A percentile compares a stretch with the other conserved stretches of the same genome.
These are phyloP conservation scores for Metopia argyrocephala DNA, from an alignment of 2,888 invertebrate species.

Conservation along the genomic window DNA sequence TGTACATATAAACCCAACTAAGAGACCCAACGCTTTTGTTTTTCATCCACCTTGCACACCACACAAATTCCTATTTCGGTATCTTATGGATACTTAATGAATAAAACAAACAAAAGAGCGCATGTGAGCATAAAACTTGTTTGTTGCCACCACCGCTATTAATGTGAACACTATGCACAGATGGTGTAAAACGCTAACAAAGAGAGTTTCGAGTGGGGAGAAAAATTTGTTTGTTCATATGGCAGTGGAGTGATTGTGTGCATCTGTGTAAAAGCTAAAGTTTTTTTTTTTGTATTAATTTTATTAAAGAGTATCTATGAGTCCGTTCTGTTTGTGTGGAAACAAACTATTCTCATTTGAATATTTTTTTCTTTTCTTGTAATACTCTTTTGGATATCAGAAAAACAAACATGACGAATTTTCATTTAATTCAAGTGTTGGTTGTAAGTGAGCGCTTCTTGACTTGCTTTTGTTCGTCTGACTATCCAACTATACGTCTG, in stretches of 20 bases:
- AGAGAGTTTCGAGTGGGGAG: slow-evolving; percentile 32
- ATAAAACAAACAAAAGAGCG: slow-evolving; percentile 39
- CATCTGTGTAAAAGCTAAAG: not conserved
- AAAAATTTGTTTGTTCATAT: slow-evolving; percentile 25
- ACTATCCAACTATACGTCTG: slow-evolving; percentile 10
- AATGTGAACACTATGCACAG: not conserved
- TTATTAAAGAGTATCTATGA: slow-evolving; percentile 65
- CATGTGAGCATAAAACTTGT: slow-evolving; percentile 38
- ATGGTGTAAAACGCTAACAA: slow-evolving; percentile 8
- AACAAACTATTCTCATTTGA: slow-evolving; percentile 44
- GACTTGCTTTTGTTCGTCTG: slow-evolving; percentile 51
- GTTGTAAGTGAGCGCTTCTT: slow-evolving; percentile 59
- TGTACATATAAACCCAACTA: slow-evolving; percentile 56
- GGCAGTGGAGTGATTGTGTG: not conserved
- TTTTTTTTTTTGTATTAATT: too few relatives aligned
- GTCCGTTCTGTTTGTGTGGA: slow-evolving; percentile 63
- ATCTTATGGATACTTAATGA: slow-evolving; percentile 35
- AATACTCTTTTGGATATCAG: slow-evolving; percentile 43
- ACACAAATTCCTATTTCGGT: not conserved
- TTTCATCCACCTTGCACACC: slow-evolving; percentile 44
- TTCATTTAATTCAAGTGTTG: slow-evolving; percentile 68
- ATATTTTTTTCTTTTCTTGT: slow-evolving; percentile 42
- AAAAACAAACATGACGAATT: slow-evolving; percentile 63
- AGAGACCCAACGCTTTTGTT: slow-evolving; percentile 11
- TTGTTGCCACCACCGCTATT: slow-evolving; percentile 5